These are phyloP conservation scores for Anguilla pacifica DNA, from an alignment of 2,797 vertebrate genomes.

Conservation along the genomic window DNA sequence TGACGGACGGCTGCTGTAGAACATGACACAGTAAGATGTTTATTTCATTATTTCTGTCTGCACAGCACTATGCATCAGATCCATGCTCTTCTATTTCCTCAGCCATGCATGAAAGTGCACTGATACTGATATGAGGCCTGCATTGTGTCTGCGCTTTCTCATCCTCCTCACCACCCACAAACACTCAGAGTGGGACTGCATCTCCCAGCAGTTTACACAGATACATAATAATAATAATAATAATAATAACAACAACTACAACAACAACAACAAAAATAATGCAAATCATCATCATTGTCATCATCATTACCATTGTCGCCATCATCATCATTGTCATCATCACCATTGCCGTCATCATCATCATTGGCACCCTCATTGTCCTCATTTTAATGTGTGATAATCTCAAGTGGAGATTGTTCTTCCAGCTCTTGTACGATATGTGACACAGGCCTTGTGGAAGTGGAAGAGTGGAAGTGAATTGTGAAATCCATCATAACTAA, in stretches of 20 bases:
- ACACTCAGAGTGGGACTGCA: neutral
- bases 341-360: neutral
- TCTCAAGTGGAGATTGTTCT: neutral
- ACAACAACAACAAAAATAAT: no score
- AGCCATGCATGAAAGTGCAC: slow-evolving; percentile 7
- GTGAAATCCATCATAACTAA: no score
- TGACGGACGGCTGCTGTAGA: neutral
- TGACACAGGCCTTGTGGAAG: neutral
- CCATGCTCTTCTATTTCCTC: neutral
- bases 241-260: neutral
- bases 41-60: slow-evolving; percentile 15
- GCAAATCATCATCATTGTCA: no score
- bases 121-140: neutral
- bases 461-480: no score
- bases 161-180: neutral
- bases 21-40: neutral
- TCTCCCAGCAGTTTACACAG: neutral
- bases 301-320: no score
- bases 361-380: neutral
- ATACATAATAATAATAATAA: neutral
- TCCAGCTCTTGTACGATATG: neutral
- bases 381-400: neutral
- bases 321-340: no score
- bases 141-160: neutral
- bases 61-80: neutral